phyloP scores from a whole-genome alignment of 2,888 invertebrate species.

The Tetramorium bicarinatum region DNA sequence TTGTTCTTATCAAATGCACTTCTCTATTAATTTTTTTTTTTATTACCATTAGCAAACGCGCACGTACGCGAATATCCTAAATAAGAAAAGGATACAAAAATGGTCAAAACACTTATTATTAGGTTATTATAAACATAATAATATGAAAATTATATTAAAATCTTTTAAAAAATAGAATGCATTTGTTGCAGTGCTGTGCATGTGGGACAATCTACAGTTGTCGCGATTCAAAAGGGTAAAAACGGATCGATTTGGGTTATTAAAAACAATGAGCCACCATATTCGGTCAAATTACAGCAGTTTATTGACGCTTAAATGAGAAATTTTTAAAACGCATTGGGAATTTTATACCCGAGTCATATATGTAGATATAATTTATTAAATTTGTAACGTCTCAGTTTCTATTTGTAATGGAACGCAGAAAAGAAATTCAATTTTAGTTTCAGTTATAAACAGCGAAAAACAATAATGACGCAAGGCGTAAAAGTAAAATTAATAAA shows the following conservation, averaged over 20 bases:
- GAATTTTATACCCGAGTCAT: neutral
- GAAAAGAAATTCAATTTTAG: too few relatives aligned
- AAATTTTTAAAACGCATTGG: neutral
- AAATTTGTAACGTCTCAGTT: neutral
- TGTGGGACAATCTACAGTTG: neutral
- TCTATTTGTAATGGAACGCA: neutral
- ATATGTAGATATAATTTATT: neutral
- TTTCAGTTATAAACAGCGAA: neutral
- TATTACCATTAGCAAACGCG: neutral
- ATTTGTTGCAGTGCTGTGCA: constrained; percentile 60
- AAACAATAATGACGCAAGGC: neutral
- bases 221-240: neutral
- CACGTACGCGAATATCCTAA: neutral
- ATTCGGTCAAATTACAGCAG: neutral
- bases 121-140: neutral
- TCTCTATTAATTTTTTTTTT: neutral
- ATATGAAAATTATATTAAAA: neutral
- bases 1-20: neutral
- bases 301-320: neutral
- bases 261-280: neutral
- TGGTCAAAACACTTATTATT: neutral
- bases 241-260: constrained; percentile 7
- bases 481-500: neutral
- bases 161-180: neutral
- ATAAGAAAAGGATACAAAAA: neutral